phyloP scores from a whole-genome alignment of 2,113 vertebrate genomes.

The Oceanodroma tethys region DNA sequence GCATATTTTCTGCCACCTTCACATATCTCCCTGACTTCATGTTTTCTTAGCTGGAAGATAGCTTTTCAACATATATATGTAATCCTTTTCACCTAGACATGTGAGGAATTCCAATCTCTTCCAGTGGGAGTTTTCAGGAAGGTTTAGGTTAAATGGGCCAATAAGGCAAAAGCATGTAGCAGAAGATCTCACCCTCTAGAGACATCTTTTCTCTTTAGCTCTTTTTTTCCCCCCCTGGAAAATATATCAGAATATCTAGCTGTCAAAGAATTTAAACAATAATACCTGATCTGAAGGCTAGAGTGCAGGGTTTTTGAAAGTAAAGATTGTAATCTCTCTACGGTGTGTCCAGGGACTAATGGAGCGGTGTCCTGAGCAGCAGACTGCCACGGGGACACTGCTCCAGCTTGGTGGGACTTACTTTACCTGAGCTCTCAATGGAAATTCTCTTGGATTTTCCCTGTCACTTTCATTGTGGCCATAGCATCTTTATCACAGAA shows the following conservation, averaged over 20 bases:
- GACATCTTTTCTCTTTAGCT: neutral
- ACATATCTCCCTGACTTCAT: conserved; percentile 43
- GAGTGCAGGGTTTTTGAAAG: neutral
- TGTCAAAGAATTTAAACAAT: conserved; percentile 56
- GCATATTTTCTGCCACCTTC: conserved; percentile 53
- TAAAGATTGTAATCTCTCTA: neutral
- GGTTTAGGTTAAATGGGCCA: conserved; percentile 67
- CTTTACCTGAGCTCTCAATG: neutral
- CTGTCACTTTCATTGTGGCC: neutral
- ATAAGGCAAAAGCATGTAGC: conserved; percentile 47
- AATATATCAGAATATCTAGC: conserved; percentile 36
- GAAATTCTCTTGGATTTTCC: neutral
- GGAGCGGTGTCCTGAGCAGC: neutral
- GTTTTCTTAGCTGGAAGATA: conserved; percentile 69
- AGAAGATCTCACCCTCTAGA: conserved; percentile 21
- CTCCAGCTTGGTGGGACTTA: neutral
- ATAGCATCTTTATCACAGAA: neutral
- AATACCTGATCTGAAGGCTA: neutral
- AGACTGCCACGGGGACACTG: neutral
- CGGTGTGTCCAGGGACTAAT: neutral
- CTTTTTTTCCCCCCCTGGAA: neutral
- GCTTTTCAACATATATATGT: conserved; percentile 40
- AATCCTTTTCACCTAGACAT: conserved; percentile 60
- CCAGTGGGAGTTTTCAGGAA: conserved; percentile 71
- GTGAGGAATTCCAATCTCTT: conserved; percentile 61